Evolutionary conservation across 1,140 invertebrate species (phyloP).

Genomic region (Leptinotarsa defecta): DNA sequence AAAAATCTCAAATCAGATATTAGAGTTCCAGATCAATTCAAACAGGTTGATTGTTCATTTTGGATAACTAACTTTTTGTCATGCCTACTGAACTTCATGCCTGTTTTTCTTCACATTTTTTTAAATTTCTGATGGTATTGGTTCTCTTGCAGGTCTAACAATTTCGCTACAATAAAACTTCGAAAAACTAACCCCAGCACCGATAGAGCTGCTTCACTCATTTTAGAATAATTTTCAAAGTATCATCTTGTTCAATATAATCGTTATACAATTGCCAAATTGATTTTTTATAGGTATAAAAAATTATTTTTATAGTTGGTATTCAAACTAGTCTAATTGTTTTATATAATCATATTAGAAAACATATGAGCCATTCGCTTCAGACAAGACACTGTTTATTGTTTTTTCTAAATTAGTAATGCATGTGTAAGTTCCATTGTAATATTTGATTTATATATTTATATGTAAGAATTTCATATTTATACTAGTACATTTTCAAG

Average conservation of each 20-base stretch:
- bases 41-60: no score
- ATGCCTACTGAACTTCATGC: neutral
- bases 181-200: constrained; percentile 80
- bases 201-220: constrained; percentile 78
- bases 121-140: constrained; percentile 15
- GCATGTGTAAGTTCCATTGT: no score
- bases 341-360: no score
- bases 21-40: neutral
- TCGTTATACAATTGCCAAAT: constrained; percentile 16
- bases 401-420: no score
- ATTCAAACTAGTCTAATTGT: constrained; percentile 18
- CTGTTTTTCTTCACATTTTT: neutral
- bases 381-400: neutral
- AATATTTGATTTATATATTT: no score
- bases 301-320: constrained; percentile 19
- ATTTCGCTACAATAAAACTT: constrained; percentile 84
- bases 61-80: neutral
- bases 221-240: constrained; percentile 54
- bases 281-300: constrained; percentile 9
- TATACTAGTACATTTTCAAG: no score
- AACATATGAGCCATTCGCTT: neutral
- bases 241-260: neutral
- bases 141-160: constrained; percentile 71
- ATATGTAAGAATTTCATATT: no score
- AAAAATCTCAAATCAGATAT: neutral